phyloP scores from a whole-genome alignment of 1,140 invertebrate genomes.

The Popillia japonica region DNA sequence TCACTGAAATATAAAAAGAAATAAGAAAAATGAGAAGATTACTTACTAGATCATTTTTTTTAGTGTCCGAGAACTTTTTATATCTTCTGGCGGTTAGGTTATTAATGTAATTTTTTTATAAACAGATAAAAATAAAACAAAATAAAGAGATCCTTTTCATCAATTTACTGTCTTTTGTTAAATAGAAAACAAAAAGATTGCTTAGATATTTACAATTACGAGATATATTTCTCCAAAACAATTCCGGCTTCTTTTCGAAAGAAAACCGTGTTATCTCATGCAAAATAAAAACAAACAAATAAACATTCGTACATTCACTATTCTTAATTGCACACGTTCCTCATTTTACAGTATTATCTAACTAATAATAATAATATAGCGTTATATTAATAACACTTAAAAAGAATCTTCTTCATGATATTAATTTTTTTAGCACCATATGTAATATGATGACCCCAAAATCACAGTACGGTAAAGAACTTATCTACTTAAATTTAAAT shows the following conservation, averaged over 20 bases:
- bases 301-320: constrained; percentile 20
- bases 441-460: constrained; percentile 55
- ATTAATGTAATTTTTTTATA: too few species aligned
- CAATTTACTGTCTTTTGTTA: neutral
- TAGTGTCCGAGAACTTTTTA: too few species aligned
- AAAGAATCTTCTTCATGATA: constrained; percentile 23
- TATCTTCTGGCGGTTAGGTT: too few species aligned
- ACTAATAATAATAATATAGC: constrained; percentile 34
- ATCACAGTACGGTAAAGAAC: constrained; percentile 53
- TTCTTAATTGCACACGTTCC: constrained; percentile 39
- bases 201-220: constrained; percentile 20
- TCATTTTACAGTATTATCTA: constrained; percentile 40
- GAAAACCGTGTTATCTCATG: neutral
- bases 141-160: constrained; percentile 23
- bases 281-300: neutral
- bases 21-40: too few species aligned
- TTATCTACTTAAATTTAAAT: constrained; percentile 25
- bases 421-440: constrained; percentile 51
- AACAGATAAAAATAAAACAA: constrained; percentile 28
- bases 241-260: constrained; percentile 13
- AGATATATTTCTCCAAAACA: constrained; percentile 23
- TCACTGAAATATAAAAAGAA: too few species aligned
- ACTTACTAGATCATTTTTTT: too few species aligned
- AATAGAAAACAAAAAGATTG: constrained; percentile 28
- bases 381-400: constrained; percentile 40